phyloP scores from a whole-genome alignment of 2,888 invertebrate genomes.

The Hesperia comma region DNA sequence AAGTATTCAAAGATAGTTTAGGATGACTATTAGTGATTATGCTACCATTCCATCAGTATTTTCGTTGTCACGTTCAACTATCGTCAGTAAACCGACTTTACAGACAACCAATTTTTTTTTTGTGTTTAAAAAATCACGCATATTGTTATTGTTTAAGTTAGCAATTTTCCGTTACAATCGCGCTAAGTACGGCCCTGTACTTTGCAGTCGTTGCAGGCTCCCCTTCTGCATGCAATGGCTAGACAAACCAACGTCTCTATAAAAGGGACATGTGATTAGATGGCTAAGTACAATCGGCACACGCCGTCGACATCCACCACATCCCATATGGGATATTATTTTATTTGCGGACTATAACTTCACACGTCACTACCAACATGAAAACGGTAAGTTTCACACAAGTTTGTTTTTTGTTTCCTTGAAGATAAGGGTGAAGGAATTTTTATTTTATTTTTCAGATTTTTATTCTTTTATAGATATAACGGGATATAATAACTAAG shows the following conservation, averaged over 20 bases:
- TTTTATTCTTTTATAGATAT: too few species aligned
- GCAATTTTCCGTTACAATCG: slow-evolving; percentile 1
- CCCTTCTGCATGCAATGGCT: slow-evolving; percentile 75
- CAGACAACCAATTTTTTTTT: too few species aligned
- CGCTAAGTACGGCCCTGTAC: slow-evolving; percentile 63
- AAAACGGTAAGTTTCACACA: slow-evolving; percentile 62
- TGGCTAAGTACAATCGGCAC: slow-evolving; percentile 76
- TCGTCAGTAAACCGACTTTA: too few species aligned
- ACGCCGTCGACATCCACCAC: slow-evolving; percentile 53
- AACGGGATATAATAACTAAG: too few species aligned
- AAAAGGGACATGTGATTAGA: slow-evolving; percentile 82
- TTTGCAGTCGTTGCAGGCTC: slow-evolving; percentile 69
- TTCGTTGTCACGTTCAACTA: too few species aligned
- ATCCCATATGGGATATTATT: slow-evolving; percentile 65
- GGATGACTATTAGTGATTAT: too few species aligned
- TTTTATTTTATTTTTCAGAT: too few species aligned
- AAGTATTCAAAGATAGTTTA: too few species aligned
- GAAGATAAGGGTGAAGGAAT: neutral
- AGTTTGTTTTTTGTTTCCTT: neutral
- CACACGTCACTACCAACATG: slow-evolving; percentile 48
- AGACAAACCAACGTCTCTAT: slow-evolving; percentile 81
- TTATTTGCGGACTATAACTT: slow-evolving; percentile 47
- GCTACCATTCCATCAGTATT: too few species aligned
- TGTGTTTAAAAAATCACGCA: too few species aligned
- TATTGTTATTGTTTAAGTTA: too few species aligned